Conservation (phyloP, 2,888 invertebrate genomes). For the Acholoe squamosa region DNA sequence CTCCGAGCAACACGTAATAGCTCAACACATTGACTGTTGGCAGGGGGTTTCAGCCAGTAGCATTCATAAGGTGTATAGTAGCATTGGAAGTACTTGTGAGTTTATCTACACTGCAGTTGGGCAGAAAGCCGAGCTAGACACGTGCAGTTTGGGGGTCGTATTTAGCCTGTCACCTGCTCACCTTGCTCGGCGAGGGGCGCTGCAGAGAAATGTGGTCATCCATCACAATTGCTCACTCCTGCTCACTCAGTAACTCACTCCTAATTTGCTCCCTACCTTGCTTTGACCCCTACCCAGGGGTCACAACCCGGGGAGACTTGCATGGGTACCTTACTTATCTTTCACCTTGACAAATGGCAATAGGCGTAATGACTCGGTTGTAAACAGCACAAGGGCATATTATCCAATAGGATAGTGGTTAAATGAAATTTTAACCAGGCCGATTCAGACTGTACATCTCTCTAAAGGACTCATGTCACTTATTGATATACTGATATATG, state of each 20-base stretch:
- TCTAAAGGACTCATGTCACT: too few species aligned
- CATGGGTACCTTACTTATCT: not conserved
- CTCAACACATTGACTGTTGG: too few species aligned
- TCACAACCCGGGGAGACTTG: not conserved
- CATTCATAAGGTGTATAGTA: too few species aligned
- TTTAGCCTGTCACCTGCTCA: not conserved
- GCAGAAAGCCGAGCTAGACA: not conserved
- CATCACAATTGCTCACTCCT: slow-evolving; percentile 10
- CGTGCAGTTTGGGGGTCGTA: not conserved
- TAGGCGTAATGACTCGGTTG: not conserved
- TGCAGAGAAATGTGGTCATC: not conserved
- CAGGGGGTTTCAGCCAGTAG: too few species aligned
- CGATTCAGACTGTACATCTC: too few species aligned
- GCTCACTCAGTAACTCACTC: not conserved
- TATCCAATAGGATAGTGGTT: too few species aligned
- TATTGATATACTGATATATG: too few species aligned
- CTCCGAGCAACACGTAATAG: too few species aligned
- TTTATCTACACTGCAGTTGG: too few species aligned
- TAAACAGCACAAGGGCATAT: not conserved
- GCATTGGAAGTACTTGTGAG: too few species aligned
- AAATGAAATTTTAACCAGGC: too few species aligned
- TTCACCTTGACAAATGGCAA: not conserved
- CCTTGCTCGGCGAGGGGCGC: not conserved
- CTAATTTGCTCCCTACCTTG: not conserved
- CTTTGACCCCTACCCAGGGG: slow-evolving; percentile 12